Conservation (phyloP, 2,888 invertebrate genomes). For the Andrena flavipes region DNA sequence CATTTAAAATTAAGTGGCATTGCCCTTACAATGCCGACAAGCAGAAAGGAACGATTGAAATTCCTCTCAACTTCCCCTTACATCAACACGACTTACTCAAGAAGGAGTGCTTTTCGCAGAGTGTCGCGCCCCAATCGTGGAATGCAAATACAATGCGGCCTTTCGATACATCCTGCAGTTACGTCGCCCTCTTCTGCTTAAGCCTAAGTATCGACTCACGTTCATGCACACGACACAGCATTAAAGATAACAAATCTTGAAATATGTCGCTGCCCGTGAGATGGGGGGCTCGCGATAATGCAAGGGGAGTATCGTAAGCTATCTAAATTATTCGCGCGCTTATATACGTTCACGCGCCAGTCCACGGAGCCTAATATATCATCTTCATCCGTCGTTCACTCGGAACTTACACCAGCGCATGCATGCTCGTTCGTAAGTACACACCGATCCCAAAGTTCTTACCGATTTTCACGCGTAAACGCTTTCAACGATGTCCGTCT, state of each 20-base stretch:
- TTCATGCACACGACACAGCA: constrained; percentile 58
- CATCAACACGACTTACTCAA: neutral
- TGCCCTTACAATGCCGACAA: too few species aligned
- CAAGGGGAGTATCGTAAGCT: constrained; percentile 66
- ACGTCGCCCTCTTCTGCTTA: constrained; percentile 41
- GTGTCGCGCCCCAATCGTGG: constrained; percentile 14
- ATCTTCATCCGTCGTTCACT: constrained; percentile 51
- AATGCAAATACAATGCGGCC: constrained; percentile 25
- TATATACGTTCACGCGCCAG: constrained; percentile 34
- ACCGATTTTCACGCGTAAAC: constrained; percentile 11
- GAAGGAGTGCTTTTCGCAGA: neutral
- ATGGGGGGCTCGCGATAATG: constrained; percentile 58
- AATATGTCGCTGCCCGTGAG: constrained; percentile 67
- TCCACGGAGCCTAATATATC: constrained; percentile 39
- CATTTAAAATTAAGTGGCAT: too few species aligned
- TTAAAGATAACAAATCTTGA: constrained; percentile 76
- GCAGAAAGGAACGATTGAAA: neutral
- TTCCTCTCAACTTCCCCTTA: neutral
- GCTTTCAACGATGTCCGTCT: constrained; percentile 5
- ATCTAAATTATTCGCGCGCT: constrained; percentile 49
- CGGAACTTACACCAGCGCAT: neutral
- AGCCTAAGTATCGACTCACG: constrained; percentile 57
- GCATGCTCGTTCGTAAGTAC: constrained; percentile 24
- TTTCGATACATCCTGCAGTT: constrained; percentile 45
- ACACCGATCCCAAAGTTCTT: neutral